Percentiles rank a stretch among this genome's conserved stretches.
These are phyloP conservation scores for Conistra vaccinii DNA, from an alignment of 2,888 invertebrate species.

Conservation along the genomic window DNA sequence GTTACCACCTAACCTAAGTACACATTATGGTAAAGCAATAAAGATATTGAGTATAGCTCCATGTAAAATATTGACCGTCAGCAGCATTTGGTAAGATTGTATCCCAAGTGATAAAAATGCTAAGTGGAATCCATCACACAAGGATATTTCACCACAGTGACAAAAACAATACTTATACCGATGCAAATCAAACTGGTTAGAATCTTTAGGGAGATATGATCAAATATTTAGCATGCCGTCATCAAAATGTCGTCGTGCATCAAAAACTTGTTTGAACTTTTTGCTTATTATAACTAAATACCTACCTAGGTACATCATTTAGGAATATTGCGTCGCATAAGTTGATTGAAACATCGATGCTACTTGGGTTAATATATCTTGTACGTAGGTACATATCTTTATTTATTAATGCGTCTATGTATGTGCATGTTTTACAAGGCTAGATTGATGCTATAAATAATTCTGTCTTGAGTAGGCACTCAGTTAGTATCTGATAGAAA, in stretches of 20 bases:
- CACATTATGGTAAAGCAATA: no score
- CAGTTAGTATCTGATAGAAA: conserved; percentile 25
- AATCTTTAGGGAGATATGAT: conserved; percentile 41
- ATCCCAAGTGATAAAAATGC: no score
- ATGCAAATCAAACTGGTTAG: conserved; percentile 37
- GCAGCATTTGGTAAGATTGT: neutral
- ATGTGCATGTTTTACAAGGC: conserved; percentile 30
- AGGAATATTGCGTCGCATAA: conserved; percentile 19
- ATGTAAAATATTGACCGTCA: neutral
- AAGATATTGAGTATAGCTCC: no score
- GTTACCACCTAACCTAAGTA: no score
- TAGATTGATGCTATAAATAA: conserved; percentile 24
- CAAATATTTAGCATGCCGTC: conserved; percentile 44
- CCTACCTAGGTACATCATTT: conserved; percentile 11
- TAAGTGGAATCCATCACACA: no score
- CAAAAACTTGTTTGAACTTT: conserved; percentile 44
- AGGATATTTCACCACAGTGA: neutral
- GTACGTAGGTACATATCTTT: neutral
- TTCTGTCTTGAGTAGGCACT: conserved; percentile 21
- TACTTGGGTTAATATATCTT: conserved; percentile 22
- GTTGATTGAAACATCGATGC: conserved; percentile 39
- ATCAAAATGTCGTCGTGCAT: conserved; percentile 17
- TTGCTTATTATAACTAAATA: conserved; percentile 4
- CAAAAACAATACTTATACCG: conserved; percentile 4
- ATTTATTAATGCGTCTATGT: neutral